Base-by-base conservation (phyloP, 2,797 vertebrate genomes). In the Neopelma chrysocephalum region DNA sequence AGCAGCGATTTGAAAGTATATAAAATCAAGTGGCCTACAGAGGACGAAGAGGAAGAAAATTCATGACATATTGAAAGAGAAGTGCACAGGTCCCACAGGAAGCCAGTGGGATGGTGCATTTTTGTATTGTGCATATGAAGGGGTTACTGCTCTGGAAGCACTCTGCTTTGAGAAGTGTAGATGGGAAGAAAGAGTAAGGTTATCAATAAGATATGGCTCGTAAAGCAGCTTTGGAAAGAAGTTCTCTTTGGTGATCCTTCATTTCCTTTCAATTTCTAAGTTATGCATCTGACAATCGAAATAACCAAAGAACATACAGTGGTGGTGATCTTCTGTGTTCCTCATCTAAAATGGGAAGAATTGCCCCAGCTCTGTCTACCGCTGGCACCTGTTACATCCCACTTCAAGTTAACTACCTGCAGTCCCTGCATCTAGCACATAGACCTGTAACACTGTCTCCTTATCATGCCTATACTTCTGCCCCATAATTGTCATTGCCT, bases 241-340 rank as follows among this genome's bases (percentile, higher is more conserved):
- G 13, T 50, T 40, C 10, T 71, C 5, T 78, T 88, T 45, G 36
- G 26, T 38, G 13, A 2, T 53, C 25, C 19, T 79, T 78, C 10
- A 29, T 57, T 85, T 70, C 15, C 43, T 53, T 85, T 82, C 23
- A 60, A 1, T 60, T 61, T 83, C 34, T 23, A 57, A n/a, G 14
- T 13, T 48, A 9, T 20, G 6, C 14, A 31, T 47, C 32, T 51
- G 23, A 71, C 17, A 76, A 64, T 12, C 8, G 40, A 64, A 82
- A 43, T 8, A 69, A 29, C 7, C 19, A 20, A 76, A 56, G 12
- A 75, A 60, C 1, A 43, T 54, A n/a, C 0, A 0, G 15, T 45
- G 38, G 51, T 1, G 3, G 19, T 36, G 9, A 42, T 43, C 20
- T 17, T 58, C 57, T 51, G 25, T 5, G 20, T 32, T 20, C 22